Percentiles rank a stretch among this genome's conserved stretches.
Conservation (phyloP, 2,113 vertebrate genomes). For the Bubalus kerabau region DNA sequence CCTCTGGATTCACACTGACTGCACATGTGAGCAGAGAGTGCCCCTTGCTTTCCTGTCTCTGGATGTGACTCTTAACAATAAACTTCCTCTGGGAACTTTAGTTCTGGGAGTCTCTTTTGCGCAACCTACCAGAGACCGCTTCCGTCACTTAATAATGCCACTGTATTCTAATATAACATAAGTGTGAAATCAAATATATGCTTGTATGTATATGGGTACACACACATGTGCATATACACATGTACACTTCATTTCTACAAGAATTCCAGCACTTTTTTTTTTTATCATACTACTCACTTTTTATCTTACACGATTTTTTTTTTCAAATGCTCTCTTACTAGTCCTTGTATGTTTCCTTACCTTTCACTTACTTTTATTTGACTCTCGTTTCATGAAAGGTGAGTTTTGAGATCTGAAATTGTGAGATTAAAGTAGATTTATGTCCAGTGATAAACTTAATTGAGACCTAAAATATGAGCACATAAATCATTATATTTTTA, state of each 20-base stretch:
- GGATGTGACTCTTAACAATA: neutral
- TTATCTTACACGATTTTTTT: neutral
- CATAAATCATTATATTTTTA: neutral
- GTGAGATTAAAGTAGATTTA: neutral
- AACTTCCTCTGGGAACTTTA: neutral
- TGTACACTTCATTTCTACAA: neutral
- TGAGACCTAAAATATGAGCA: neutral
- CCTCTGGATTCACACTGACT: neutral
- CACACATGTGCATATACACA: rapidly evolving
- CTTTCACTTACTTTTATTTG: neutral
- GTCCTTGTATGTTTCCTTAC: neutral
- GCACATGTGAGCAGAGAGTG: neutral
- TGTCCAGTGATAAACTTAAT: neutral
- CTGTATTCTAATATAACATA: neutral
- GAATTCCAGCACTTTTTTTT: neutral
- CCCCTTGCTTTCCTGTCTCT: neutral
- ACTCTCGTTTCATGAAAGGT: neutral
- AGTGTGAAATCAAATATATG: neutral
- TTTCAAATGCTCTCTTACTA: neutral
- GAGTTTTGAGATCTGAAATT: neutral
- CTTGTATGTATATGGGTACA: rapidly evolving
- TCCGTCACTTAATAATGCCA: neutral
- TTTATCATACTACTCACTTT: neutral
- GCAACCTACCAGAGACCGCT: neutral
- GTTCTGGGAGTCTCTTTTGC: neutral